A percentile compares a stretch with the other conserved stretches of the same genome.
Evolutionary conservation across 2,113 vertebrate genomes (phyloP).

Genomic region (Corydoras maculifer): DNA sequence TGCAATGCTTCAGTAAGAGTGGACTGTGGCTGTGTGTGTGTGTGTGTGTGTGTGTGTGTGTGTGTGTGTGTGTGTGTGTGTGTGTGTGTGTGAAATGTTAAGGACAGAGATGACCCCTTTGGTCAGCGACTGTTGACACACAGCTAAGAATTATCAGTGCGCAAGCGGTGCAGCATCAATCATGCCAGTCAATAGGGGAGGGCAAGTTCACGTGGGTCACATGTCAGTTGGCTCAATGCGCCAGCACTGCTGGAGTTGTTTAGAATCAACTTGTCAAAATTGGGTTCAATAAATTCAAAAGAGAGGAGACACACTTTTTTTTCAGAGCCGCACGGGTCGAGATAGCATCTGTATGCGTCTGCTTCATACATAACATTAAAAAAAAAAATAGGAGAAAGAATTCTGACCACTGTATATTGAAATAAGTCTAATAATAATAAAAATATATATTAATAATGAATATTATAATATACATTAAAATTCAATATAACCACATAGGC

Average conservation of each 20-base stretch:
- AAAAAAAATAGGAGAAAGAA: too few species aligned
- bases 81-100: conserved; percentile 46
- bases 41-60: conserved; percentile 11
- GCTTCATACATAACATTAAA: too few species aligned
- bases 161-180: conserved; percentile 48
- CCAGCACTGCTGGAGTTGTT: conserved; percentile 36
- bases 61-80: too few species aligned
- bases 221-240: conserved; percentile 46
- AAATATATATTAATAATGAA: too few species aligned
- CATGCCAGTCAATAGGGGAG: conserved; percentile 48
- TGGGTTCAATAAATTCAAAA: conserved; percentile 43
- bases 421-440: too few species aligned
- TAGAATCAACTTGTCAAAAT: conserved; percentile 50
- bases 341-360: neutral
- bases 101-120: conserved; percentile 51
- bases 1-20: conserved; percentile 2
- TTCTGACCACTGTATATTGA: too few species aligned
- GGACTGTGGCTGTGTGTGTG: conserved; percentile 1
- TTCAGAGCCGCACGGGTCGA: conserved; percentile 15
- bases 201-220: conserved; percentile 52
- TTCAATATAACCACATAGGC: too few species aligned
- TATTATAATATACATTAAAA: too few species aligned
- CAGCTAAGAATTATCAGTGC: conserved; percentile 49
- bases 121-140: conserved; percentile 51
- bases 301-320: conserved; percentile 8